Conservation (phyloP, 1,140 invertebrate species). For the Aleiodes sp. region DNA sequence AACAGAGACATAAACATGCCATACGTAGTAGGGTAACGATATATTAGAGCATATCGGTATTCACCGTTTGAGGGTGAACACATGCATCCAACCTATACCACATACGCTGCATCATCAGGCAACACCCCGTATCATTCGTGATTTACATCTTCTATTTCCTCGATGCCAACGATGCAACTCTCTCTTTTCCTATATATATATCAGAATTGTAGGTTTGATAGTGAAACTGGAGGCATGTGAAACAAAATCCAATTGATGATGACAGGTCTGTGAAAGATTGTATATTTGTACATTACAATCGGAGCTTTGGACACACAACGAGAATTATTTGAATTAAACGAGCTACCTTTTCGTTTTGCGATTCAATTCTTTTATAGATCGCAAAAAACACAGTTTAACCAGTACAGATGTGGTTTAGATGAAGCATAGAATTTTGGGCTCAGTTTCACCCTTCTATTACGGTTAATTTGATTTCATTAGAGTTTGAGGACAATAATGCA, state of each 20-base stretch:
- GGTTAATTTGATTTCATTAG: background rate
- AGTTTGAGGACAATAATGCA: background rate
- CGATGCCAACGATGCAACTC: slow-evolving; percentile 18
- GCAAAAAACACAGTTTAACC: background rate
- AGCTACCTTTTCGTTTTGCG: no score
- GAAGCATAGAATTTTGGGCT: background rate
- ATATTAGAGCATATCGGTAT: slow-evolving; percentile 42
- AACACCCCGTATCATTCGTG: slow-evolving; percentile 43
- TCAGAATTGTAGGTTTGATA: background rate
- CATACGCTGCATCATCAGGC: slow-evolving; percentile 37
- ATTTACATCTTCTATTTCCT: slow-evolving; percentile 47
- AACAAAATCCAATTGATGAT: background rate
- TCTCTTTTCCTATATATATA: background rate
- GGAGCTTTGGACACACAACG: no score
- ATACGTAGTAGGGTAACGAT: slow-evolving; percentile 31
- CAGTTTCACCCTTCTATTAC: background rate
- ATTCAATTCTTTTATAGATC: no score
- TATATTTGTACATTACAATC: background rate
- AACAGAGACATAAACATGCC: slow-evolving; percentile 39
- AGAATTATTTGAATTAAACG: no score
- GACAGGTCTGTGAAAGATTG: background rate
- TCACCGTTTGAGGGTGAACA: slow-evolving; percentile 32
- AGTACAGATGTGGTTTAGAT: background rate
- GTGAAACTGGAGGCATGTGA: background rate
- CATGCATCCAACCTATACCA: slow-evolving; percentile 19